Evolutionary conservation across 2,113 vertebrate species (phyloP), one percentile per base, ranked within the genome.

Genomic region (Prionailurus viverrinus): DNA sequence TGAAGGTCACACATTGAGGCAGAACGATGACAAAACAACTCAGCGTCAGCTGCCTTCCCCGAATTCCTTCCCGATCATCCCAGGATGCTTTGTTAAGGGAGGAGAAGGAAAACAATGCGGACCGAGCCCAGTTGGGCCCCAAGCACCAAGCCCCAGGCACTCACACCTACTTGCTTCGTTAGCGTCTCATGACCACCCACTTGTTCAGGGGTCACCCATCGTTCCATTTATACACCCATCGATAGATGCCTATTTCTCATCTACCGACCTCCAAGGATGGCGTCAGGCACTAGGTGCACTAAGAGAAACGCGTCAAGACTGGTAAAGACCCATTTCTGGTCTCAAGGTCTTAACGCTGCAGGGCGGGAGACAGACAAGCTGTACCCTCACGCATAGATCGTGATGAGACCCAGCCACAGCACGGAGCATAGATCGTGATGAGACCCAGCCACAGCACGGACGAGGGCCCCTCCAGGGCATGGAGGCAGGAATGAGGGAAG

Each of bases 101-200:
- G 74, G 33, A 23, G 48, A 36, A 68, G 27, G 12, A 27, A 53
- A 68, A 4, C 18, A 41, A n/a, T 12, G 9, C 25, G 14, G 5
- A 4, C 1, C 0, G 7, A 41, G 65, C 13, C 58, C 66, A 0
- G 6, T 1, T 0, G 1, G n/a, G 15, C 76, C 58, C 19, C 2
- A 12, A 23, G 25, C 23, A 10, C 36, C 1, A 12, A 68, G 7
- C 4, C 2, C 18, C 41, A 15, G 33, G 23, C 33, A 21, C 63
- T 39, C 2, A 19, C 5, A 48, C 11, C 1, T 19, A 23, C 27
- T 14, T 55, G 18, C 9, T 41, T 9, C 7, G 5, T 63, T 19
- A 36, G 48, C 39, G 33, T 48, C 4, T 94, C 66, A 7, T 14
- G 55, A 11, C 25, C 12, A 6, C 31, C 36, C 14, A 19, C 71